Conservation (phyloP, 2,797 vertebrate species). For the Scolopax bukidnonensis region DNA sequence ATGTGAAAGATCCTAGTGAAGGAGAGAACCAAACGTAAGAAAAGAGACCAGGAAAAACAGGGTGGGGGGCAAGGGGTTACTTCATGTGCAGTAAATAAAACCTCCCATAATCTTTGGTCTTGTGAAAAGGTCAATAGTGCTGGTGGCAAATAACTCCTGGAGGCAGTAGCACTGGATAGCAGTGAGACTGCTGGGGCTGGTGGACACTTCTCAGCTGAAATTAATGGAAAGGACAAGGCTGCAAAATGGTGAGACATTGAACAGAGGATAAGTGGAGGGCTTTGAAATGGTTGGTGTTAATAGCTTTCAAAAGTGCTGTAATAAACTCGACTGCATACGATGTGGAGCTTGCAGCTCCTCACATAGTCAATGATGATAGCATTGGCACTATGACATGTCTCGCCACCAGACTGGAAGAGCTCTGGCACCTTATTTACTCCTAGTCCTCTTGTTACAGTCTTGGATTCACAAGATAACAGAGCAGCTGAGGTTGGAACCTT, state of each 20-base stretch:
- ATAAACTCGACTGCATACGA: neutral
- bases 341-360: neutral
- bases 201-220: neutral
- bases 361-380: accelerated
- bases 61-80: neutral
- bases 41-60: conserved; percentile 34
- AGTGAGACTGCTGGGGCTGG: neutral
- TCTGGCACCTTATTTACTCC: neutral
- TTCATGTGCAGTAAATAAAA: conserved; percentile 42
- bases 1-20: neutral
- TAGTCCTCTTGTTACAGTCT: neutral
- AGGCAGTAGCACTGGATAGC: neutral
- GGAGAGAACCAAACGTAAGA: neutral
- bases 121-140: neutral
- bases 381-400: accelerated
- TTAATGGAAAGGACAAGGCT: neutral
- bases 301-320: neutral
- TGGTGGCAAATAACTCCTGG: neutral
- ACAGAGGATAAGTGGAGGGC: neutral
- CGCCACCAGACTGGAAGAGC: neutral
- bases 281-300: neutral
- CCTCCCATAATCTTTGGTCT: neutral
- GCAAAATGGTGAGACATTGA: neutral
- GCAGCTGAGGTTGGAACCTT: neutral
- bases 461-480: neutral